Percentiles rank a stretch among this genome's conserved stretches.
Evolutionary conservation across 2,797 vertebrate genomes (phyloP).

Genomic region (Micropoecilia bifurca): DNA sequence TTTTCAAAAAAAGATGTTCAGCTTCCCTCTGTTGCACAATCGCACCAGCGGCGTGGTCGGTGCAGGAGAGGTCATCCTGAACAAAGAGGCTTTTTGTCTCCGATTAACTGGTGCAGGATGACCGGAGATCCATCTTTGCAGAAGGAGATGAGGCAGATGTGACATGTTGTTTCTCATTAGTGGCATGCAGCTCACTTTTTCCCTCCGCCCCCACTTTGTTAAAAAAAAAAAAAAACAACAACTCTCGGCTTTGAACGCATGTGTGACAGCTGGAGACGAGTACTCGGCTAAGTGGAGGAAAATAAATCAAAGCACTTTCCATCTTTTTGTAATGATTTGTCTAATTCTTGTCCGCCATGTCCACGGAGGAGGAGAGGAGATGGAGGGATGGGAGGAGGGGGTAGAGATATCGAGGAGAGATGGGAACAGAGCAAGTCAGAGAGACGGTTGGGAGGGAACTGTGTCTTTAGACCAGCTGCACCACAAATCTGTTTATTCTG

Average conservation of each 20-base stretch:
- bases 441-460: slow-evolving; percentile 31
- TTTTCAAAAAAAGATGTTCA: not conserved
- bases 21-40: not conserved
- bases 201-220: slow-evolving; percentile 10
- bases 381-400: slow-evolving; percentile 22
- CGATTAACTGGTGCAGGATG: slow-evolving; percentile 25
- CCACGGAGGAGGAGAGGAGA: slow-evolving; percentile 13
- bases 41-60: not conserved
- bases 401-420: slow-evolving; percentile 30
- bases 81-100: slow-evolving; percentile 6
- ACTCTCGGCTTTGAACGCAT: slow-evolving; percentile 35
- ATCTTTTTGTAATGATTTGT: slow-evolving; percentile 68
- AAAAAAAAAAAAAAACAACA: slow-evolving; percentile 45
- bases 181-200: slow-evolving; percentile 27
- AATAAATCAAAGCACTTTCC: slow-evolving; percentile 66
- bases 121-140: slow-evolving; percentile 41
- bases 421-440: slow-evolving; percentile 37
- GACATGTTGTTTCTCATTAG: slow-evolving; percentile 62
- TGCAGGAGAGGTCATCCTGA: not conserved
- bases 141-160: slow-evolving; percentile 60
- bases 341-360: slow-evolving; percentile 58
- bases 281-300: slow-evolving; percentile 61
- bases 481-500: slow-evolving; percentile 84
- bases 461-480: slow-evolving; percentile 76
- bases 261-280: slow-evolving; percentile 65